Base-by-base conservation (phyloP, 2,888 invertebrate species). In the Platerodrilus igneus region DNA sequence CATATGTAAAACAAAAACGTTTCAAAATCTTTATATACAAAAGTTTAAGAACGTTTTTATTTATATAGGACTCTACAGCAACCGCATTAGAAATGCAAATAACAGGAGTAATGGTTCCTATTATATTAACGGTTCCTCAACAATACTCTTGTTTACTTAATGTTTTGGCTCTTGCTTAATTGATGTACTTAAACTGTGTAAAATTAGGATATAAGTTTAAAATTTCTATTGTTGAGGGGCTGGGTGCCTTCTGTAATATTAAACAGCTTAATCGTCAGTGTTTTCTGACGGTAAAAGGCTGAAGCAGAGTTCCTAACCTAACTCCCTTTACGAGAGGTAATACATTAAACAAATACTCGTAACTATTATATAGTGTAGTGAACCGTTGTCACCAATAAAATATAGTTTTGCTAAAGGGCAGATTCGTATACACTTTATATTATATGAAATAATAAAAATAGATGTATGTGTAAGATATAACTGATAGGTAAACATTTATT, bases 241-340 rank as follows among this genome's bases (percentile, higher is more conserved):
- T 67, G 67, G 68, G 70, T 69, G 69, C 69, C 70, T 69, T 70
- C 64, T 59, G 59, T 62, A 62, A 62, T 54, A 51, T 52, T 49
- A 50, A 57, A 53, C 60, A 59, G 60, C 60, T 51, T 53, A 50
- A 52, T 53, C 54, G 45, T 45, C 42, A 47, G 52, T 46, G 47
- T 50, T 48, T 51, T 37, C 46, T 37, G 39, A 40, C 51, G 55
- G 41, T 48, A 47, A 40, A 50, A 50, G 56, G 64, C 64, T 63
- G 63, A 60, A 58, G 55, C 62, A 67, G 64, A 68, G 67, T 68
- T 68, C 68, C 67, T 68, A 68, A 51, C 63, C 59, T 59, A 56
- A 56, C 59, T 63, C 64, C 64, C 64, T 64, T 60, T 62, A 58
- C 56, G 58, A 60, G 60, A 62, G 62, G 62, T 58, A 58, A 60